Base-by-base conservation (phyloP, 1,140 invertebrate species). In the Listronotus oregonensis region DNA sequence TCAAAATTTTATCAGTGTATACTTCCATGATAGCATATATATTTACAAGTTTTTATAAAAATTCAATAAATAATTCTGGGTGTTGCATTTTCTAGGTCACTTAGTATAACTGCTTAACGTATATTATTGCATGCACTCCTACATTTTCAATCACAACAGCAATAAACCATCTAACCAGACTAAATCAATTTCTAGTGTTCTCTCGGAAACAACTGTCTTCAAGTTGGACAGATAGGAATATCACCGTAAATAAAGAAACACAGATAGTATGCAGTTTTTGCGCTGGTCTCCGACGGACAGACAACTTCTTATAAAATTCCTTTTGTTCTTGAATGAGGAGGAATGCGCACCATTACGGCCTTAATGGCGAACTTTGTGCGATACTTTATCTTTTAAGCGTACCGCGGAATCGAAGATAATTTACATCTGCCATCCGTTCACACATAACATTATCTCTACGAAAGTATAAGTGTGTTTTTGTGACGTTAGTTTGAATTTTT, bases 251-350 rank as follows among this genome's bases (percentile, higher is more conserved):
- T 18, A 60, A 50, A 60, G 31, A 58, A 46, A 58, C 43, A 43
- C 42, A 32, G 18, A 46, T 37, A 46, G 17, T 46, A 54, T 63
- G 37, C 60, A 39, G 62, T 56, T 56, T 55, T 64, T 64, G 62
- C 43, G 10, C 62, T 47, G 34, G 51, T 54, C 62, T 39, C 17
- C 51, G 62, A 43, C 60, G 32, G 27, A 21, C 42, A 56, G 63
- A 61, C 56, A 56, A 57, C 51, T 69, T 69, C 68, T 69, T 69
- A 63, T 63, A 69, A 58, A 65, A 69, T 66, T 61, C 68, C 64
- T 59, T 49, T 55, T 52, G 64, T 69, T 66, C 64, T 66, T 66
- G 68, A 66, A 69, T 69, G 68, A 66, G 64, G 21, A 61, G 68
- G 64, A 62, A 69, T 66, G 68, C 54, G 44, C 47, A 31, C 54